Evolutionary conservation across 2,888 invertebrate species (phyloP).

Genomic region (Phortica okadai): DNA sequence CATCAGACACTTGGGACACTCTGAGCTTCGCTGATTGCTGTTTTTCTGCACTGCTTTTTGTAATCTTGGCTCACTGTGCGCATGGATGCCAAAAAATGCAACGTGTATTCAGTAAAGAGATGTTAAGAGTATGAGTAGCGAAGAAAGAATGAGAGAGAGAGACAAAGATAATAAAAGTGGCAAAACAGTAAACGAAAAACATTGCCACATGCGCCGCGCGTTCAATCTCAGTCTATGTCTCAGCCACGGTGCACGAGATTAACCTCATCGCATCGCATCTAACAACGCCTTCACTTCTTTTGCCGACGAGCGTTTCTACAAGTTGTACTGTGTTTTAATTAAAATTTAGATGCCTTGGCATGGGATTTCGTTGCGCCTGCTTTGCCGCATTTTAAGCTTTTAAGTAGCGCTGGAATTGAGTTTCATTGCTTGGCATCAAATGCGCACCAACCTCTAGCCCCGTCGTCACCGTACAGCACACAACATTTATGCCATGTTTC

Average conservation of each 20-base stretch:
- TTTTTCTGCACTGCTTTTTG: background rate
- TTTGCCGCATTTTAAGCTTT: slow-evolving; percentile 65
- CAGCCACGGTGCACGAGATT: slow-evolving; percentile 58
- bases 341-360: slow-evolving; percentile 69
- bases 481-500: background rate
- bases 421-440: background rate
- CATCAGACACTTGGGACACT: background rate
- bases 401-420: slow-evolving; percentile 65
- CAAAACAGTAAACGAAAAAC: background rate
- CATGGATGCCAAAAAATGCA: background rate
- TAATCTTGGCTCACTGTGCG: slow-evolving; percentile 14
- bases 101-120: background rate
- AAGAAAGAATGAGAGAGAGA: background rate
- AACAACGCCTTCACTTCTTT: background rate
- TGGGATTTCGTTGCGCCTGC: slow-evolving; percentile 57
- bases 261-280: slow-evolving; percentile 29
- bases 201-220: slow-evolving; percentile 39
- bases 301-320: background rate
- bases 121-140: background rate
- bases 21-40: background rate
- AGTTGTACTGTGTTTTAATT: slow-evolving; percentile 62
- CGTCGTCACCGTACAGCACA: background rate
- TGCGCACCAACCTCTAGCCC: too few relatives aligned
- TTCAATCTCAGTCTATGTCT: slow-evolving; percentile 56
- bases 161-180: too few relatives aligned